Conservation (phyloP, 2,888 invertebrate species). For the Erynnis tages region DNA sequence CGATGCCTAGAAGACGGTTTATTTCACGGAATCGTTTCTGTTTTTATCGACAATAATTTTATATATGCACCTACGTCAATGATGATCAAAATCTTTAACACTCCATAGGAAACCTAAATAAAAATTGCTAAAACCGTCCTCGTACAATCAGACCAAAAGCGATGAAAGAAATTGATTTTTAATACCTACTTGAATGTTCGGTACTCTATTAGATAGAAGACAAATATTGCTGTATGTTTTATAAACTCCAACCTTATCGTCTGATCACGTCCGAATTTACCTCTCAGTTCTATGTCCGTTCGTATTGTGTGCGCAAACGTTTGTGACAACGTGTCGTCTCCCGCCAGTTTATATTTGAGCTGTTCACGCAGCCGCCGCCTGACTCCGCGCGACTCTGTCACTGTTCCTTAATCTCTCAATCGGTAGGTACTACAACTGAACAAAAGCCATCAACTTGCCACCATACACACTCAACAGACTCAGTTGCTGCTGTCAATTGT, state of each 20-base stretch:
- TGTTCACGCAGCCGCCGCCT: constrained; percentile 55
- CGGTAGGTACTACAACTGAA: constrained; percentile 7
- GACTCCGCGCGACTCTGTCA: constrained; percentile 52
- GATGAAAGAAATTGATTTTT: no score
- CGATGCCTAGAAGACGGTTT: constrained; percentile 20
- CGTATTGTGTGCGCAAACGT: constrained; percentile 29
- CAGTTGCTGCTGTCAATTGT: constrained; percentile 18
- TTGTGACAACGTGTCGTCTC: constrained; percentile 43
- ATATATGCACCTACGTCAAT: constrained; percentile 5
- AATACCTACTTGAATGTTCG: no score
- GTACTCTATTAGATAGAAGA: no score
- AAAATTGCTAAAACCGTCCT: no score
- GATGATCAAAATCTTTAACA: constrained; percentile 1
- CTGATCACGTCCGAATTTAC: background rate
- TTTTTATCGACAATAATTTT: constrained; percentile 24
- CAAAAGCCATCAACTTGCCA: constrained; percentile 15
- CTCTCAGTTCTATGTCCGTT: background rate
- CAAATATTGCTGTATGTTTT: background rate
- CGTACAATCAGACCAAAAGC: no score
- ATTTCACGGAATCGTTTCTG: constrained; percentile 24
- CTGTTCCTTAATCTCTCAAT: constrained; percentile 26
- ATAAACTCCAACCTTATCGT: no score
- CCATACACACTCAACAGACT: constrained; percentile 3
- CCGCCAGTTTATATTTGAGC: constrained; percentile 57
- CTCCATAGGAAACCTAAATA: constrained; percentile 13